A percentile compares a stretch with the other conserved stretches of the same genome.
Conservation (phyloP, 2,113 vertebrate species). For the Pipra filicauda region DNA sequence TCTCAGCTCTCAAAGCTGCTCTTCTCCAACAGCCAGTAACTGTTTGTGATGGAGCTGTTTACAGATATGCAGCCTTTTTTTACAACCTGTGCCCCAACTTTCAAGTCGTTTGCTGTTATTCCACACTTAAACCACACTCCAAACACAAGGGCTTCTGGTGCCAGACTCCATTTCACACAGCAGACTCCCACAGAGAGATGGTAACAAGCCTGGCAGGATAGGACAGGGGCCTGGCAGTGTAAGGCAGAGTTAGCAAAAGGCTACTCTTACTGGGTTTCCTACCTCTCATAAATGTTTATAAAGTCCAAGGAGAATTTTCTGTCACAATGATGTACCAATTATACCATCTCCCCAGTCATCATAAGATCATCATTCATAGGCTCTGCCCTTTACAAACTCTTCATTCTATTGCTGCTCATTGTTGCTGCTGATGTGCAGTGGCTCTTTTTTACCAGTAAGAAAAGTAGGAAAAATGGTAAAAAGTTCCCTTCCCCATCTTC, state of each 20-base stretch:
- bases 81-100: neutral
- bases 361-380: neutral
- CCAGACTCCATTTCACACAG: neutral
- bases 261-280: neutral
- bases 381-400: neutral
- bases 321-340: too few relatives aligned
- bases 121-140: fast-evolving
- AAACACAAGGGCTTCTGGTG: neutral
- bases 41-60: neutral
- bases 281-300: neutral
- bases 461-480: neutral
- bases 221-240: neutral
- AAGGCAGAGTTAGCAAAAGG: neutral
- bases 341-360: neutral
- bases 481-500: neutral
- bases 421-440: fast-evolving
- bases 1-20: neutral
- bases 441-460: neutral
- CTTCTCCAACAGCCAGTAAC: neutral
- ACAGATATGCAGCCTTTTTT: neutral
- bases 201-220: neutral
- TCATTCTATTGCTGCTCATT: neutral
- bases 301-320: neutral
- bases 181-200: neutral
- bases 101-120: neutral